These are phyloP conservation scores for Zingel zingel DNA, from an alignment of 2,113 vertebrate species.

Conservation along the genomic window DNA sequence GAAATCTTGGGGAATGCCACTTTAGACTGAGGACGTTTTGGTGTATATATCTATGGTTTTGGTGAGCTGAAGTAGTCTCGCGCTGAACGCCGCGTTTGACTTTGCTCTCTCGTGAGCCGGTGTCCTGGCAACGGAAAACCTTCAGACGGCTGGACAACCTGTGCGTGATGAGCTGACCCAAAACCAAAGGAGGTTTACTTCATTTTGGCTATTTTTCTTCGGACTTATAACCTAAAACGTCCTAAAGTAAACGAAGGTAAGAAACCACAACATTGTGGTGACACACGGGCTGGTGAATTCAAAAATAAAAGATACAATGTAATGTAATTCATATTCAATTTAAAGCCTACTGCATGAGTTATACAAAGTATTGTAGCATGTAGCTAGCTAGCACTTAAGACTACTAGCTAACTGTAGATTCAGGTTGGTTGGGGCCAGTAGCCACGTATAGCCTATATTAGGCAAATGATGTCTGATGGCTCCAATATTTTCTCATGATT, in stretches of 20 bases:
- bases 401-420: too few species aligned
- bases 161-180: not conserved
- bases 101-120: not conserved
- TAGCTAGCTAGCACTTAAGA: too few species aligned
- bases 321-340: not conserved
- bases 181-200: accelerated
- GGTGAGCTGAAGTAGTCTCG: not conserved
- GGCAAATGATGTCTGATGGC: not conserved
- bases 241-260: constrained; percentile 33
- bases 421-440: not conserved
- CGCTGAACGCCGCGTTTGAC: not conserved
- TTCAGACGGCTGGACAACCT: constrained; percentile 28
- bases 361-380: not conserved
- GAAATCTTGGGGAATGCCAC: too few species aligned
- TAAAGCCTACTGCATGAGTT: not conserved
- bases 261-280: not conserved
- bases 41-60: too few species aligned
- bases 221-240: not conserved
- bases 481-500: not conserved
- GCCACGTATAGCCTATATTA: too few species aligned
- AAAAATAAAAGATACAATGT: not conserved
- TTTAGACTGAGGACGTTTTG: too few species aligned
- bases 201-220: not conserved
- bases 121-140: constrained; percentile 56
- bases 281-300: not conserved